phyloP scores from a whole-genome alignment of 2,797 vertebrate species.

The Pseudocheirus occidentalis region DNA sequence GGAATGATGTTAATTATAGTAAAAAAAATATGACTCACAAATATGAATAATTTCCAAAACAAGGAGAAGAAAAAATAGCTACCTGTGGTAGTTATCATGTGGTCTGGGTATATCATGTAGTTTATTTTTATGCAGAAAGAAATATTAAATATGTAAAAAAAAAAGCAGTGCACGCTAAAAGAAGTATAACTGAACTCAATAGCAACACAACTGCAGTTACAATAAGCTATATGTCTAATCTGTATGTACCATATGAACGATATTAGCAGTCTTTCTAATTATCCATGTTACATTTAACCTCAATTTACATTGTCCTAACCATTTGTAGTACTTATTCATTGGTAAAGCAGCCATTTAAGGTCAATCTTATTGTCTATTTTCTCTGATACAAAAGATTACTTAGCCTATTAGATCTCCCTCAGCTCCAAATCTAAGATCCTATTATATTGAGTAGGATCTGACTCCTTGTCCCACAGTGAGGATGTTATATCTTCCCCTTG shows the following conservation, averaged over 20 bases:
- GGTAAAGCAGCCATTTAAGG: not conserved
- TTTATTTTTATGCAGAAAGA: not conserved
- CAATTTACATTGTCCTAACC: not conserved
- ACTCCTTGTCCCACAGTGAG: not conserved
- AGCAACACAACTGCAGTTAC: not conserved
- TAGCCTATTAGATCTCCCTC: not conserved
- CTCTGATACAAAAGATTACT: not conserved
- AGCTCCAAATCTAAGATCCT: not conserved
- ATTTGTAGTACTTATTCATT: not conserved
- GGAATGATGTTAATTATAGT: not conserved
- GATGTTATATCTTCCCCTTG: not conserved
- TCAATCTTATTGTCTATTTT: not conserved
- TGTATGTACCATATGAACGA: not conserved
- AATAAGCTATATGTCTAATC: not conserved
- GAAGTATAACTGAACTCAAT: not conserved
- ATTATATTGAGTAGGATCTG: not conserved
- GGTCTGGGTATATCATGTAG: not conserved
- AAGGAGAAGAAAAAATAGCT: not conserved
- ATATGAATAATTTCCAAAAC: not conserved
- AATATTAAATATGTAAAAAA: not conserved
- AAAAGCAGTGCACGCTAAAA: not conserved
- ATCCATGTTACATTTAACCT: not conserved
- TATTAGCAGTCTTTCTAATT: not conserved
- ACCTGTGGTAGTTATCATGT: not conserved
- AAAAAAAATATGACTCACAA: not conserved